Evolutionary conservation across 1,140 invertebrate genomes (phyloP).

Genomic region (Bursaphelenchus mucronatus): DNA sequence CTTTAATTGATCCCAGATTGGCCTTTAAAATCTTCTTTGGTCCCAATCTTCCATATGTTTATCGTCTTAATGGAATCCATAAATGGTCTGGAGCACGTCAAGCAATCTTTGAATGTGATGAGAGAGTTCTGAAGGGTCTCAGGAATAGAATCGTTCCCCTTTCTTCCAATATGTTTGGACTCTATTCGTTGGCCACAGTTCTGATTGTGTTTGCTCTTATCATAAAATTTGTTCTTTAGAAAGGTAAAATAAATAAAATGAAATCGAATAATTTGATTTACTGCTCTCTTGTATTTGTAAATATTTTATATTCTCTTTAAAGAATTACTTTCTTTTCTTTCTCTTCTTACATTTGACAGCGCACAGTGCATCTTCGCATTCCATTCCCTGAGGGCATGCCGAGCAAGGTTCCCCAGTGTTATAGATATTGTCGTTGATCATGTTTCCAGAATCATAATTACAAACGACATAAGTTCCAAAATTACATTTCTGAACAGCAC

Average conservation of each 20-base stretch:
- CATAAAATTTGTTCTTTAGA: constrained; percentile 2
- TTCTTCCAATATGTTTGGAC: neutral
- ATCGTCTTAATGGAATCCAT: constrained; percentile 34
- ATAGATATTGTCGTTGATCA: constrained; percentile 9
- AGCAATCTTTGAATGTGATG: constrained; percentile 21
- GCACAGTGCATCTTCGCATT: neutral
- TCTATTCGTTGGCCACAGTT: too few relatives aligned
- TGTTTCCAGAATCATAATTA: constrained; percentile 9
- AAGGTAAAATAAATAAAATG: neutral
- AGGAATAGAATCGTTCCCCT: neutral
- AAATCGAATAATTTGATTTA: too few relatives aligned
- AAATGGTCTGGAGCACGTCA: constrained; percentile 36
- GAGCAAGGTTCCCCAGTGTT: constrained; percentile 5
- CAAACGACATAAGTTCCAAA: constrained; percentile 12
- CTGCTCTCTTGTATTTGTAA: too few relatives aligned
- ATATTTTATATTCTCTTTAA: too few relatives aligned
- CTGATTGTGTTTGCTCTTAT: too few relatives aligned
- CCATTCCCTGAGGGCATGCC: neutral
- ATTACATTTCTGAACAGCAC: constrained; percentile 8
- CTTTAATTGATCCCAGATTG: constrained; percentile 31
- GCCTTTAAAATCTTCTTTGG: constrained; percentile 41
- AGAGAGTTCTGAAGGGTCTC: constrained; percentile 20
- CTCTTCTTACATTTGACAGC: too few relatives aligned
- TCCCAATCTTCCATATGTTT: constrained; percentile 39
- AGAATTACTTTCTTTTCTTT: too few relatives aligned